Conservation (phyloP, 2,113 vertebrate genomes). For the Ciconia stormi region DNA sequence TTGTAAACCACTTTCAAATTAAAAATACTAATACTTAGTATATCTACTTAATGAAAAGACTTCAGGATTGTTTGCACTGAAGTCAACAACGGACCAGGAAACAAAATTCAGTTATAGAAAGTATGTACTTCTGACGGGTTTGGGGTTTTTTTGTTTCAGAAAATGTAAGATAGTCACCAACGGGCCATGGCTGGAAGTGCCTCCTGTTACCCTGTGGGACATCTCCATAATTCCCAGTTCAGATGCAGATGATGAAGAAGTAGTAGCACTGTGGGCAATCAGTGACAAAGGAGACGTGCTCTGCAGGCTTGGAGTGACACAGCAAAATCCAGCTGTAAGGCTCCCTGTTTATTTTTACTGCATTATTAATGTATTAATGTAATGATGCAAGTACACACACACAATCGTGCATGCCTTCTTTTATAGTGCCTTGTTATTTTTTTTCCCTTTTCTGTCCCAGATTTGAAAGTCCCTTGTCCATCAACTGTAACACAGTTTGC, state of each 20-base stretch:
- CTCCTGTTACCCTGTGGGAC: slow-evolving; percentile 86
- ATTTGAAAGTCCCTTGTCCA: not conserved
- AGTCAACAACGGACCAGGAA: not conserved
- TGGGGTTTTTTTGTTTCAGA: slow-evolving; percentile 69
- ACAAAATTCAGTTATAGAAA: not conserved
- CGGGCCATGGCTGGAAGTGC: slow-evolving; percentile 94
- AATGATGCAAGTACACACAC: not conserved
- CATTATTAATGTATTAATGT: not conserved
- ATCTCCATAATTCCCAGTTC: slow-evolving; percentile 85
- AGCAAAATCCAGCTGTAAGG: slow-evolving; percentile 87
- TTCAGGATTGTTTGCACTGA: not conserved
- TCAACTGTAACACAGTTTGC: not conserved
- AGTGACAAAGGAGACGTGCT: slow-evolving; percentile 97
- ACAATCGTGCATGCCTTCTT: not conserved
- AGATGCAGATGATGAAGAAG: slow-evolving; percentile 60
- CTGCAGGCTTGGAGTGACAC: slow-evolving; percentile 88
- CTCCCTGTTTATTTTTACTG: not conserved
- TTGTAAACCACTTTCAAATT: not conserved
- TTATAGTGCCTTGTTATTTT: not conserved
- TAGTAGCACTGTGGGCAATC: slow-evolving; percentile 90
- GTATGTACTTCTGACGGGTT: not conserved
- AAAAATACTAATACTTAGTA: not conserved
- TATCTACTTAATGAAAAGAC: not conserved
- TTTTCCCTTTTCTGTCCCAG: not conserved
- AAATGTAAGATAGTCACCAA: slow-evolving; percentile 94